Conservation (phyloP, 2,888 invertebrate genomes). For the Pheosia gnoma region DNA sequence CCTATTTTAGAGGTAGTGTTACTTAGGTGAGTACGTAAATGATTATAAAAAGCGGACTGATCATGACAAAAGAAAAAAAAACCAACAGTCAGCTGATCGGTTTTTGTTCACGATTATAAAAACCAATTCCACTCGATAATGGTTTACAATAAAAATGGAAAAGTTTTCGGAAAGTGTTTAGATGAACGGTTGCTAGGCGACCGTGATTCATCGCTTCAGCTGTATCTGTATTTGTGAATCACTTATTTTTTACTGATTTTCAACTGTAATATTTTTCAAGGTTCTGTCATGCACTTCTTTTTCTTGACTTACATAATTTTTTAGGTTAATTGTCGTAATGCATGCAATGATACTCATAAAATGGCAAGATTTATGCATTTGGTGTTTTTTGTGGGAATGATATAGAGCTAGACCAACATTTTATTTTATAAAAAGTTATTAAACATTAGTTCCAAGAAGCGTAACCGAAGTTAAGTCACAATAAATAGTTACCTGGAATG, state of each 20-base stretch:
- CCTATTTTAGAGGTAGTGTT: too few species aligned
- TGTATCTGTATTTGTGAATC: constrained; percentile 5
- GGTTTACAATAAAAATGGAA: neutral
- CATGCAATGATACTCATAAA: neutral
- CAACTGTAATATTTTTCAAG: constrained; percentile 6
- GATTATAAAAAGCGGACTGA: neutral
- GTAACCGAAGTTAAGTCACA: too few species aligned
- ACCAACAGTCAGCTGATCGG: constrained; percentile 1
- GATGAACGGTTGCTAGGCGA: neutral
- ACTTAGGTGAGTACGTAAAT: neutral
- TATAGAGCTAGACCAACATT: too few species aligned
- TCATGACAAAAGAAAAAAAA: neutral
- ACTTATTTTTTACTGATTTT: neutral
- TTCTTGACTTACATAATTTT: neutral
- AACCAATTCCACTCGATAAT: neutral
- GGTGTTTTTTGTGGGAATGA: too few species aligned
- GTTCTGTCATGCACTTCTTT: constrained; percentile 1
- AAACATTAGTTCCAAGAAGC: too few species aligned
- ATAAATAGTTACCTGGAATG: too few species aligned
- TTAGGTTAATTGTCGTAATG: neutral
- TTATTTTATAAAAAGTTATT: too few species aligned
- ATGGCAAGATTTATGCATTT: too few species aligned
- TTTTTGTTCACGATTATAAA: neutral
- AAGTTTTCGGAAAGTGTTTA: constrained; percentile 2
- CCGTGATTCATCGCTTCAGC: neutral